Conservation (phyloP, 2,113 vertebrate species). For the Herpailurus yagouaroundi region DNA sequence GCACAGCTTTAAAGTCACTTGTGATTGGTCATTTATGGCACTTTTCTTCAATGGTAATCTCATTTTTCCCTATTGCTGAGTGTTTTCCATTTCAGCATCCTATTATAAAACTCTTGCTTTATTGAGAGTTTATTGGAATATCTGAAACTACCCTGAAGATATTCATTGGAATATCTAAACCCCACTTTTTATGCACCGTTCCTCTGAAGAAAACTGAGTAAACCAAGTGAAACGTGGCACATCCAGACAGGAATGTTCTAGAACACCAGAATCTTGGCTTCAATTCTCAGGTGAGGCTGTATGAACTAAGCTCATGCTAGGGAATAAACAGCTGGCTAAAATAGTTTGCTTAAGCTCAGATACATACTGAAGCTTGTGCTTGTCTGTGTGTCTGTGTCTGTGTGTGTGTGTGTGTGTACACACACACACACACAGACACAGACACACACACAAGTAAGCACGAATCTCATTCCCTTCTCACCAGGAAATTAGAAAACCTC, state of each 20-base stretch:
- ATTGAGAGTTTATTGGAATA: background rate
- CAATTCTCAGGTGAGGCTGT: background rate
- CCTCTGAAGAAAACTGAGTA: background rate
- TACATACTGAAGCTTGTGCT: background rate
- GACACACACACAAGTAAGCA: background rate
- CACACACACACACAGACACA: too few relatives aligned
- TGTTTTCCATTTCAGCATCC: slow-evolving; percentile 18
- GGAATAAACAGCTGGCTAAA: background rate
- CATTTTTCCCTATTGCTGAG: background rate
- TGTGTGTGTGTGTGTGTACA: too few relatives aligned
- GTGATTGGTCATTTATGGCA: background rate
- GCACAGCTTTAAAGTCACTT: background rate
- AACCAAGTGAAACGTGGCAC: background rate
- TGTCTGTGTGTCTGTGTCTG: background rate
- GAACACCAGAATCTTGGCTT: background rate
- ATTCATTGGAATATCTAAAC: slow-evolving; percentile 14
- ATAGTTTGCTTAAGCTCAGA: background rate
- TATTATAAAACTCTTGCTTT: slow-evolving; percentile 10
- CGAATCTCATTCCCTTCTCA: background rate
- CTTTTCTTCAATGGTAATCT: background rate
- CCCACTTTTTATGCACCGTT: background rate
- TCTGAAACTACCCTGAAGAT: slow-evolving; percentile 3
- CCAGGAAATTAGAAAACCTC: background rate
- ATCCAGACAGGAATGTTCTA: background rate
- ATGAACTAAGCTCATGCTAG: background rate